These are phyloP conservation scores for Hydrocynus forskahlii DNA, from an alignment of 2,797 vertebrate genomes.

Conservation along the genomic window DNA sequence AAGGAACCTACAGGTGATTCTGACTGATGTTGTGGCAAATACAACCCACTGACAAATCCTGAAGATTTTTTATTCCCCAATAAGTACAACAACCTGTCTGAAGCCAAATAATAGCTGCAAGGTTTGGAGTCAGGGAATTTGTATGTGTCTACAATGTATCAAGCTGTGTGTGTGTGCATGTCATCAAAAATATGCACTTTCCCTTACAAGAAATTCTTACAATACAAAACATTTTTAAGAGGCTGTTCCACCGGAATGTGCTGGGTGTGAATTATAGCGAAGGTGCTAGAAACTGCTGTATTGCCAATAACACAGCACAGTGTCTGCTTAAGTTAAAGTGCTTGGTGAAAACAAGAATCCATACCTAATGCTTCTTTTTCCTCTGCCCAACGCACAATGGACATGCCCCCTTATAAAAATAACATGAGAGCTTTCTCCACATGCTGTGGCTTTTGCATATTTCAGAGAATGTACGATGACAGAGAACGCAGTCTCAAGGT, in stretches of 20 bases:
- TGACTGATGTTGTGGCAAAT: background rate
- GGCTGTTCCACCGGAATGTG: background rate
- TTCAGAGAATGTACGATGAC: conserved; percentile 39
- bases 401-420: conserved; percentile 48
- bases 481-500: conserved; percentile 8
- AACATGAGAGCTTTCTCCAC: conserved; percentile 53
- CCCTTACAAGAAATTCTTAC: background rate
- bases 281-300: conserved; percentile 39
- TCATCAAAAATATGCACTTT: background rate
- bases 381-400: conserved; percentile 36
- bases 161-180: background rate
- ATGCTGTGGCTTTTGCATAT: conserved; percentile 45
- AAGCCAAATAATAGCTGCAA: background rate
- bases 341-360: conserved; percentile 33
- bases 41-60: background rate
- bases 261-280: conserved; percentile 30
- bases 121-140: background rate
- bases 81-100: background rate
- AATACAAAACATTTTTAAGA: background rate
- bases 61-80: background rate
- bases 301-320: conserved; percentile 38
- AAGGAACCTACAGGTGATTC: background rate
- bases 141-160: background rate
- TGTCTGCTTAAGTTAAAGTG: background rate
- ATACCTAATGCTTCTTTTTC: conserved; percentile 37